Base-by-base conservation (phyloP, 37 sponge, comb jelly and placozoan species). In the Crambe crambe region DNA sequence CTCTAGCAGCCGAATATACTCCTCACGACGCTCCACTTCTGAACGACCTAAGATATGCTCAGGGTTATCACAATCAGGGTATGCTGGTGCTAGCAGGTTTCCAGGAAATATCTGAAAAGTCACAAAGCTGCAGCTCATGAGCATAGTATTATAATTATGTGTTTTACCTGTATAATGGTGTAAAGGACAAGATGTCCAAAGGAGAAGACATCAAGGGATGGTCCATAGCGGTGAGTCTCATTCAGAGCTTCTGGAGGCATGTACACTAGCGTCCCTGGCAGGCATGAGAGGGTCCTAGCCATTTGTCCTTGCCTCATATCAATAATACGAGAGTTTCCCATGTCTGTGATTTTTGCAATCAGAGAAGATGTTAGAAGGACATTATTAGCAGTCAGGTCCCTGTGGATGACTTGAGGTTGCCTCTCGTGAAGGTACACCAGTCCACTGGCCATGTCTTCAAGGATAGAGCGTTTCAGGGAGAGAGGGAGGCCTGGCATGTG, bases 171-270 rank as follows among this genome's bases (percentile, higher is more conserved):
- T 37, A 43, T 43, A 34, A 43, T 3, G 1, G 70, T 79, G 70
- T 42, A 68, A 56, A 79, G 70, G 20, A 17, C 27, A 4, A 79
- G 56, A 35, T 63, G 64, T 47, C 78, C 78, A 38, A 77, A 77
- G 29, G 78, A 77, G 42, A 77, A 77, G 34, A 77, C 60, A 62
- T 77, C 78, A 20, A 77, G 43, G 21, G 22, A 25, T 21, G 47
- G 39, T 36, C 66, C 63, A 27, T 61, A 61, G 25, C 63, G 25
- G 6, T 25, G 41, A 20, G 51, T 3, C 1, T 61, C 63, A 27
- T 20, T 27, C 63, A 61, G 63, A 47, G 79, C 79, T 31, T 68
- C 79, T 30, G 79, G 79, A 39, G 78, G 78, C 78, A 77, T 77
- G 68, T 67, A 68, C 31, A 47, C 56, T 47, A 44, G 30, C 4